These are phyloP conservation scores for Chrysomela aeneicollis DNA, from an alignment of 2,888 invertebrate genomes.

Conservation along the genomic window DNA sequence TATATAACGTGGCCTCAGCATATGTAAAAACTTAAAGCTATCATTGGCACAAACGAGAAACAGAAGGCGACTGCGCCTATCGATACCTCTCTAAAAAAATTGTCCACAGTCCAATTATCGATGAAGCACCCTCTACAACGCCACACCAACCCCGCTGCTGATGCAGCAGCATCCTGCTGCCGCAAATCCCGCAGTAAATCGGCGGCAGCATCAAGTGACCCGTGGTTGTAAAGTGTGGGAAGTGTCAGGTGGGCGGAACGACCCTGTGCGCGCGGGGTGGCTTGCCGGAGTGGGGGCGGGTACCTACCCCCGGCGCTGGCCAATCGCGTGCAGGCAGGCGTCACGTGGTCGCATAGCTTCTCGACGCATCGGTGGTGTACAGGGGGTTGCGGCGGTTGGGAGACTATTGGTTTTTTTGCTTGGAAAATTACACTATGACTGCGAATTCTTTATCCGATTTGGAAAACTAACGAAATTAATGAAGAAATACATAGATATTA, in stretches of 20 bases:
- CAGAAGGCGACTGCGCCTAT: too few relatives aligned
- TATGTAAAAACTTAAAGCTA: too few relatives aligned
- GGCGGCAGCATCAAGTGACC: constrained; percentile 58
- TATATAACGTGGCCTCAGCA: too few relatives aligned
- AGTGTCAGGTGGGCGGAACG: constrained; percentile 60
- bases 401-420: too few relatives aligned
- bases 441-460: too few relatives aligned
- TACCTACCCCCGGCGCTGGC: constrained; percentile 24
- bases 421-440: too few relatives aligned
- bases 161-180: constrained; percentile 24
- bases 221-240: constrained; percentile 62
- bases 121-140: constrained; percentile 20
- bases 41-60: too few relatives aligned
- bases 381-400: constrained; percentile 57
- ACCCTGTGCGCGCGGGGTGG: constrained; percentile 54
- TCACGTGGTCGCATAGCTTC: constrained; percentile 55
- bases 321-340: constrained; percentile 49
- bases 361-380: constrained; percentile 53
- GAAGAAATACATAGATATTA: too few relatives aligned
- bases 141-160: constrained; percentile 17
- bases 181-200: constrained; percentile 55
- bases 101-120: too few relatives aligned
- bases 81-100: too few relatives aligned
- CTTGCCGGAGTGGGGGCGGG: constrained; percentile 30
- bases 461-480: too few relatives aligned